These are phyloP conservation scores for Leucosticte australis DNA, from an alignment of 2,113 vertebrate genomes.

Conservation along the genomic window DNA sequence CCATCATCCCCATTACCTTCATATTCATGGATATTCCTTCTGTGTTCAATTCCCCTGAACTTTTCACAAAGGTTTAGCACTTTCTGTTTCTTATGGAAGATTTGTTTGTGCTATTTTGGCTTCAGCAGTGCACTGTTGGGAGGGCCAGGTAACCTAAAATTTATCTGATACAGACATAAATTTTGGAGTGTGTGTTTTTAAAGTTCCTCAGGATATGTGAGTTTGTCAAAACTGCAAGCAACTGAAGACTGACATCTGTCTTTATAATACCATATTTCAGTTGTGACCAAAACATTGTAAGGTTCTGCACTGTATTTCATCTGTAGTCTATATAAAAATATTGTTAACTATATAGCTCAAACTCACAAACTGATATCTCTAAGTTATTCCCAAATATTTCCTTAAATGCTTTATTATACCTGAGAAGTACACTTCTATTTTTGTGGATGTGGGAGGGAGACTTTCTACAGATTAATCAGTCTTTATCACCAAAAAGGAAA, in stretches of 20 bases:
- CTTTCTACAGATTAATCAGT: neutral
- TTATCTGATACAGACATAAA: neutral
- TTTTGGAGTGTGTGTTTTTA: neutral
- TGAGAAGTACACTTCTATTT: neutral
- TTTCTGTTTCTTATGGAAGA: neutral
- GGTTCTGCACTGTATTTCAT: neutral
- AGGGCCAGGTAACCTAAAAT: neutral
- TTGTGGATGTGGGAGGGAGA: neutral
- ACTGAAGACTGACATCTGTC: neutral
- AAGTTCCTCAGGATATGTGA: neutral
- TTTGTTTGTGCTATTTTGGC: neutral
- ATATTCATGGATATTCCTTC: neutral
- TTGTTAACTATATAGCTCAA: neutral
- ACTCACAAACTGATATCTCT: neutral
- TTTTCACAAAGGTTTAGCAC: neutral
- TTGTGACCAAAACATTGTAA: neutral
- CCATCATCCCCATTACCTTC: neutral
- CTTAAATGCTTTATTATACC: neutral
- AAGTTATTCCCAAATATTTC: neutral
- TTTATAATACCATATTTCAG: neutral
- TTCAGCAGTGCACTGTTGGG: neutral
- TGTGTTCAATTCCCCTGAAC: neutral
- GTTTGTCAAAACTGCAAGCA: neutral
- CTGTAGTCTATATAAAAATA: neutral
- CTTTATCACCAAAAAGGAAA: neutral